Base-by-base conservation (phyloP, 2,888 invertebrate genomes). In the Acleris laterana region DNA sequence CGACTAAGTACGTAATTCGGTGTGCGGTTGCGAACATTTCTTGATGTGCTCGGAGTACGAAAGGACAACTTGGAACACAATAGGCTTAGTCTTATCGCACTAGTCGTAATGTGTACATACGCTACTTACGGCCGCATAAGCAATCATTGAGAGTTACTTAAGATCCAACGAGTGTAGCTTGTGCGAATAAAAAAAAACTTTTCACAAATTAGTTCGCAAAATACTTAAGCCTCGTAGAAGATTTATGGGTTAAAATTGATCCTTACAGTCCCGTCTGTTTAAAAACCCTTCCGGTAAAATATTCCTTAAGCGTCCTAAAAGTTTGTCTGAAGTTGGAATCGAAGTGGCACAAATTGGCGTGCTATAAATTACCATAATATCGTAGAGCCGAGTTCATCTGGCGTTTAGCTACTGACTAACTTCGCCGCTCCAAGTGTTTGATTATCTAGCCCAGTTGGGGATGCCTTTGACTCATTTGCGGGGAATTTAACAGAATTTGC, bases 361-460 rank as follows among this genome's bases (percentile, higher is more conserved):
- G 85, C 84, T 84, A 92, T 92, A 92, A 93, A 90, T 93, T 93
- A 89, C 86, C 90, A 89, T 90, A 92, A 90, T 85, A 87, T 89
- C 80, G 81, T 80, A 85, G 84, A 86, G 80, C 77, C 76, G 84
- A 88, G 88, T 92, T 92, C 90, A 93, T 92, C 91, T 91, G 85
- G 76, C 89, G 87, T 88, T 93, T 90, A 92, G 89, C 90, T 86
- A 77, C 74, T 61, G 53, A 68, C 58, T 77, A 89, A 89, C 85
- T 89, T 88, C 75, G 73, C 71, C 72, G 80, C 81, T 79, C 69
- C 73, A 84, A 77, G 75, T 83, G 86, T 86, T 89, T 91, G 90
- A 92, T 92, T 90, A 92, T 92, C 93, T 90, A 77, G 77, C 77
- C 72, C 76, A 74, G 72, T 73, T 72, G 72, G 72, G 71, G 84